These are phyloP conservation scores for Rhopalosiphum padi DNA, from an alignment of 1,140 invertebrate species.

Conservation along the genomic window DNA sequence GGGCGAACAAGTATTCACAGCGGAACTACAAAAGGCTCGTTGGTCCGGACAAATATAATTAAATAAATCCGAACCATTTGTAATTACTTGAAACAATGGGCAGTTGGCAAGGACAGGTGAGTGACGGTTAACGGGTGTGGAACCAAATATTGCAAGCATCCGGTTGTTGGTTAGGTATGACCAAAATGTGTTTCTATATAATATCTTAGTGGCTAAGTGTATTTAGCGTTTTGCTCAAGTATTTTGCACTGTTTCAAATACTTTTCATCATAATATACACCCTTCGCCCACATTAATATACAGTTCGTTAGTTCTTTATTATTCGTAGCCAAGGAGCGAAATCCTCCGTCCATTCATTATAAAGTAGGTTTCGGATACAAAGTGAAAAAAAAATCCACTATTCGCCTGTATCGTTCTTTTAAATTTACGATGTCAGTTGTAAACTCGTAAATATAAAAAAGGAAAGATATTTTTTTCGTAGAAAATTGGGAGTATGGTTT, in stretches of 20 bases:
- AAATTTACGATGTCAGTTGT: conserved; percentile 4
- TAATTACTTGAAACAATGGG: conserved; percentile 49
- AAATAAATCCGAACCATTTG: conserved; percentile 37
- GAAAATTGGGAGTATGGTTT: neutral
- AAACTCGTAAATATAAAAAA: neutral
- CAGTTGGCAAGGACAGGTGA: conserved; percentile 21
- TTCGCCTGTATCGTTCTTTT: neutral
- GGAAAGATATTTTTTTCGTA: neutral
- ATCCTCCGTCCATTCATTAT: neutral
- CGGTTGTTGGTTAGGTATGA: conserved; percentile 9
- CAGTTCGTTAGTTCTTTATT: conserved; percentile 27
- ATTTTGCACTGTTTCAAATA: conserved; percentile 5
- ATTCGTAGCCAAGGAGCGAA: neutral
- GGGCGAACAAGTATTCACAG: neutral
- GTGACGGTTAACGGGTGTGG: neutral
- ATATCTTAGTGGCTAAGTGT: neutral
- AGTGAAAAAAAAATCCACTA: neutral
- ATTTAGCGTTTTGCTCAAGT: neutral
- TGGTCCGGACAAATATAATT: conserved; percentile 53
- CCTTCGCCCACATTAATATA: neutral
- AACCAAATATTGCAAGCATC: conserved; percentile 25
- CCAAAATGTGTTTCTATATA: neutral
- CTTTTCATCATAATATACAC: neutral
- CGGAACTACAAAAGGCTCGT: conserved; percentile 39
- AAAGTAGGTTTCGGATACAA: neutral